phyloP scores from a whole-genome alignment of 2,113 vertebrate species.

The Porphyrio hochstetteri region DNA sequence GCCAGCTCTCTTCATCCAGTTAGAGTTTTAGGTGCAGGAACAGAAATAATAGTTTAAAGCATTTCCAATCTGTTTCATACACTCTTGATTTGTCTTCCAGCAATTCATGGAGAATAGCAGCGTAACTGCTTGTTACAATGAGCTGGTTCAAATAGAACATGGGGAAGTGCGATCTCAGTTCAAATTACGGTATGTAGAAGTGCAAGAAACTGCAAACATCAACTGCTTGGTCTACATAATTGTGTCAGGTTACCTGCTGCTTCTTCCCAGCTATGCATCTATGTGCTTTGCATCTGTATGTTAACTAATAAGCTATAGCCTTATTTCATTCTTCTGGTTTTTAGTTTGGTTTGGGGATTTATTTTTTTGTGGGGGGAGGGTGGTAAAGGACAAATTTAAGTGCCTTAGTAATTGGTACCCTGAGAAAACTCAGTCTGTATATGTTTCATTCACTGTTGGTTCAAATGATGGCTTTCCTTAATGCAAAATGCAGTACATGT shows the following conservation, averaged over 20 bases:
- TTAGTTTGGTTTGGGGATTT: too few relatives aligned
- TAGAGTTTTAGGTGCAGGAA: neutral
- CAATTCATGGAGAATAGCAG: slow-evolving; percentile 92
- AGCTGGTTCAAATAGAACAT: slow-evolving; percentile 91
- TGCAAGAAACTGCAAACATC: neutral
- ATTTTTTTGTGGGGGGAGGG: too few relatives aligned
- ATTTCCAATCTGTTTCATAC: slow-evolving; percentile 36
- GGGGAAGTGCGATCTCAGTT: slow-evolving; percentile 94
- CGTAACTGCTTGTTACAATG: slow-evolving; percentile 91
- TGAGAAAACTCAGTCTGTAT: neutral
- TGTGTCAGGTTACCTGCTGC: neutral
- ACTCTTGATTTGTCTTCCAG: slow-evolving; percentile 76
- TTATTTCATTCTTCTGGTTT: neutral
- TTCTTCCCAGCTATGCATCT: neutral
- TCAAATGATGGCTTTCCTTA: neutral
- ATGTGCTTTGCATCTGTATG: neutral
- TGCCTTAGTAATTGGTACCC: neutral
- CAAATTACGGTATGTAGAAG: slow-evolving; percentile 89
- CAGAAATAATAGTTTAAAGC: neutral
- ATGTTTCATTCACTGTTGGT: neutral
- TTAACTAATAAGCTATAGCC: neutral
- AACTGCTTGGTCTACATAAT: neutral
- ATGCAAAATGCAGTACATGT: neutral
- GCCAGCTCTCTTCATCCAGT: neutral
- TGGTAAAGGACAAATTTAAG: neutral